Evolutionary conservation across 2,888 invertebrate genomes (phyloP).

Genomic region (Erpobdella octoculata): DNA sequence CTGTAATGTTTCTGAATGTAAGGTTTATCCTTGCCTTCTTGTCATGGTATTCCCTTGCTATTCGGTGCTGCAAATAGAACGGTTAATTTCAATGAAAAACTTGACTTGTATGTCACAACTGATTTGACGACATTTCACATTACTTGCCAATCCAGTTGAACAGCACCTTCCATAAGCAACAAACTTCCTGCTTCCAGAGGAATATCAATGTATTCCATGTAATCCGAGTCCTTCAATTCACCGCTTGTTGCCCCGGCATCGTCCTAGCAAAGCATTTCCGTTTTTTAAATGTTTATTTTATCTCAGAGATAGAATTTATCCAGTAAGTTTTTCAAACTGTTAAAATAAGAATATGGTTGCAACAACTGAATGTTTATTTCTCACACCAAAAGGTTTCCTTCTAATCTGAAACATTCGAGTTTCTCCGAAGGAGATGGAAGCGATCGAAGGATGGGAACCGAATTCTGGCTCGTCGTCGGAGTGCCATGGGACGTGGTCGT

Average conservation of each 20-base stretch:
- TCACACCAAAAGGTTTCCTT: constrained; percentile 44
- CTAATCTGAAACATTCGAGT: constrained; percentile 52
- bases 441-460: constrained; percentile 51
- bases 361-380: constrained; percentile 16
- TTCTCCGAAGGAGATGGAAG: constrained; percentile 51
- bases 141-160: constrained; percentile 55
- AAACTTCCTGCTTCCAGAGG: constrained; percentile 53
- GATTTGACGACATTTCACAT: too few species aligned
- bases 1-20: constrained; percentile 52
- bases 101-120: not conserved
- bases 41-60: constrained; percentile 52
- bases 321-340: not conserved
- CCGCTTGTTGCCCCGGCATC: not conserved
- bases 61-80: constrained; percentile 47
- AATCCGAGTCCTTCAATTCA: constrained; percentile 42
- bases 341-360: constrained; percentile 11
- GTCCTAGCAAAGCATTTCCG: not conserved
- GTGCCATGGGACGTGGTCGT: constrained; percentile 55
- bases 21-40: constrained; percentile 51
- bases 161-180: constrained; percentile 55
- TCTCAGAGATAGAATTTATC: not conserved
- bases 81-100: not conserved
- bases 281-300: not conserved
- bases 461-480: constrained; percentile 52
- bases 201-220: constrained; percentile 45